Percentiles rank a stretch among this genome's conserved stretches.
Evolutionary conservation across 2,888 invertebrate species (phyloP).

Genomic region (Hofmannophila pseudospretella): DNA sequence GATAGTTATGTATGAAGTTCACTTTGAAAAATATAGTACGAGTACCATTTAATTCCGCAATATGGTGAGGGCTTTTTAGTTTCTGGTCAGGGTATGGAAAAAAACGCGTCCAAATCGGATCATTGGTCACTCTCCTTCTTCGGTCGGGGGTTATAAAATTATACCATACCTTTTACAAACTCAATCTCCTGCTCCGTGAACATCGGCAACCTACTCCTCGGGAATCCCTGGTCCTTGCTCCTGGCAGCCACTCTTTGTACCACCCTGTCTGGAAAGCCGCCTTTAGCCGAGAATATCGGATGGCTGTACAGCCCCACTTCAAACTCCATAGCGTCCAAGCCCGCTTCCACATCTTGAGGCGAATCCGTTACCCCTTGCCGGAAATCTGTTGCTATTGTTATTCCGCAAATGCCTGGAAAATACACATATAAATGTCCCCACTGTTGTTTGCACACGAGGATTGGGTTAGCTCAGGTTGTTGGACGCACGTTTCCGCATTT

Average conservation of each 20-base stretch:
- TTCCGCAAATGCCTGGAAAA: slow-evolving; percentile 43
- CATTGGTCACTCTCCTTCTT: too few species aligned
- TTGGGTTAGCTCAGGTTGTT: too few species aligned
- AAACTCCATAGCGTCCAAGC: slow-evolving; percentile 42
- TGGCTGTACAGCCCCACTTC: slow-evolving; percentile 59
- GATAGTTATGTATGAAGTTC: too few species aligned
- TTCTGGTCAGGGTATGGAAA: too few species aligned
- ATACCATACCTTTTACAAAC: slow-evolving; percentile 40
- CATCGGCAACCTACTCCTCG: slow-evolving; percentile 60
- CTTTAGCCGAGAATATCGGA: slow-evolving; percentile 60
- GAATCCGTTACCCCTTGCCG: slow-evolving; percentile 38
- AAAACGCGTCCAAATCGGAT: too few species aligned
- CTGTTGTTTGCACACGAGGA: too few species aligned
- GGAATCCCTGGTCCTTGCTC: slow-evolving; percentile 63
- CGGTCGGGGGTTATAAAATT: too few species aligned
- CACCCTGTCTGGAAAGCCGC: slow-evolving; percentile 69
- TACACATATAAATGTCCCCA: neutral
- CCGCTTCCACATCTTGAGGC: slow-evolving; percentile 42
- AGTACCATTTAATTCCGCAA: too few species aligned
- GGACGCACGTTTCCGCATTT: too few species aligned
- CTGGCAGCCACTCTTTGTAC: slow-evolving; percentile 54
- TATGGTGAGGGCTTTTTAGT: too few species aligned
- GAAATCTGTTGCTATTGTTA: slow-evolving; percentile 53
- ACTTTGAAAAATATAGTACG: too few species aligned
- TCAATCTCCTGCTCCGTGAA: slow-evolving; percentile 57